Evolutionary conservation across 2,113 vertebrate species (phyloP).

Genomic region (Cyanocitta stelleri): DNA sequence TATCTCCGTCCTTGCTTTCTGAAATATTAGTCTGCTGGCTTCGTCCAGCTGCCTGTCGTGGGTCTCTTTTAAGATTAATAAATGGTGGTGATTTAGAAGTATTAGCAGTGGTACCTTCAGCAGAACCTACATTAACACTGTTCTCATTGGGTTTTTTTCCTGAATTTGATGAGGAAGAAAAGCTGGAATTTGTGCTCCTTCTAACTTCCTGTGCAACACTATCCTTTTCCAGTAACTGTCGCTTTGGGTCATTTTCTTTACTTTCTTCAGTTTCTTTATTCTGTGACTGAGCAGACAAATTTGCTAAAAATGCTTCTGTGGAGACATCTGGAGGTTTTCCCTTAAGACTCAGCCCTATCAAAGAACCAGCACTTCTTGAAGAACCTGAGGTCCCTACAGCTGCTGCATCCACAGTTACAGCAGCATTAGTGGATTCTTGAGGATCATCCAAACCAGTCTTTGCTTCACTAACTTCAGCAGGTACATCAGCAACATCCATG

Average conservation of each 20-base stretch:
- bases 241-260: slow-evolving; percentile 63
- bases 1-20: slow-evolving; percentile 70
- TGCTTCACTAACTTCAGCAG: slow-evolving; percentile 69
- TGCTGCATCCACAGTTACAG: slow-evolving; percentile 21
- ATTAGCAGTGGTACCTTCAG: slow-evolving; percentile 59
- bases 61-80: slow-evolving; percentile 77
- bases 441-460: slow-evolving; percentile 41
- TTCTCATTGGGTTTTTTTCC: slow-evolving; percentile 57
- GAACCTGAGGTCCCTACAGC: slow-evolving; percentile 54
- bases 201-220: slow-evolving; percentile 52
- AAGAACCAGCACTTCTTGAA: slow-evolving; percentile 39
- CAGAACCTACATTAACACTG: slow-evolving; percentile 3
- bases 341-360: slow-evolving; percentile 78
- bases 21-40: slow-evolving; percentile 74
- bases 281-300: slow-evolving; percentile 73
- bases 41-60: slow-evolving; percentile 81
- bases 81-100: slow-evolving; percentile 68
- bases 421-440: slow-evolving; percentile 32
- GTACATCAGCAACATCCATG: slow-evolving; percentile 73
- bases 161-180: slow-evolving; percentile 35
- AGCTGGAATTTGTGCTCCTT: slow-evolving; percentile 30
- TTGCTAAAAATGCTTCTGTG: slow-evolving; percentile 87
- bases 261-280: slow-evolving; percentile 68
- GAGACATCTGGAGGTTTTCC: slow-evolving; percentile 94
- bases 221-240: slow-evolving; percentile 53